Evolutionary conservation across 2,113 vertebrate species (phyloP).

Genomic region (Strix uralensis): DNA sequence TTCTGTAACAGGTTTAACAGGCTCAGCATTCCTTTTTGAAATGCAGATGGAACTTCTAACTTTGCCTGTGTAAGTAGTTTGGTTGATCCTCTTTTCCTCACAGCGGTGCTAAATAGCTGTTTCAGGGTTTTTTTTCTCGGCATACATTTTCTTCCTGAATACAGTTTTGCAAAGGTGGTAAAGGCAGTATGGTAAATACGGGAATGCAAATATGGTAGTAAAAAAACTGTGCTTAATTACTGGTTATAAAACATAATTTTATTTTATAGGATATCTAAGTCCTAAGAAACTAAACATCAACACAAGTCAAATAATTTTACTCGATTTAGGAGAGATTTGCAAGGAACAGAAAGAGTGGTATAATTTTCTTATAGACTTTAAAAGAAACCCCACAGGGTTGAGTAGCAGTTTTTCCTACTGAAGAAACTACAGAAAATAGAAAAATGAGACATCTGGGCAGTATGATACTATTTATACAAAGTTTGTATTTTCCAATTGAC

Average conservation of each 20-base stretch:
- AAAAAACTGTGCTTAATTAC: background rate
- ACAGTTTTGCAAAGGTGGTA: background rate
- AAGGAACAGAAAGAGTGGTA: background rate
- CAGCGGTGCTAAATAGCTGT: background rate
- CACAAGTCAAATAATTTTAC: background rate
- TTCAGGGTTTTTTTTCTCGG: background rate
- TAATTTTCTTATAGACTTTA: background rate
- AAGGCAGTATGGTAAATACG: background rate
- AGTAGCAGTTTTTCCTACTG: background rate
- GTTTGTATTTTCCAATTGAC: background rate
- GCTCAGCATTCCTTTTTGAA: constrained; percentile 41
- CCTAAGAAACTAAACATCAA: background rate
- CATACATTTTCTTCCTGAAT: background rate
- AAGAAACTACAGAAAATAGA: background rate
- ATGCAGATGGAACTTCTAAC: constrained; percentile 33
- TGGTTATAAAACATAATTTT: background rate
- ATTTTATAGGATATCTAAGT: background rate
- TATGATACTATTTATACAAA: background rate
- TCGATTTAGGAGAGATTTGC: background rate
- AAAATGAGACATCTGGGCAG: background rate
- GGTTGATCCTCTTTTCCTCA: background rate
- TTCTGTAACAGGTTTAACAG: constrained; percentile 52
- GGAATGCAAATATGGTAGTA: background rate
- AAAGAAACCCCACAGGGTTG: background rate
- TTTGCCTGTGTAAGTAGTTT: constrained; percentile 26